Evolutionary conservation across 2,113 vertebrate species (phyloP).

Genomic region (Zeus faber): DNA sequence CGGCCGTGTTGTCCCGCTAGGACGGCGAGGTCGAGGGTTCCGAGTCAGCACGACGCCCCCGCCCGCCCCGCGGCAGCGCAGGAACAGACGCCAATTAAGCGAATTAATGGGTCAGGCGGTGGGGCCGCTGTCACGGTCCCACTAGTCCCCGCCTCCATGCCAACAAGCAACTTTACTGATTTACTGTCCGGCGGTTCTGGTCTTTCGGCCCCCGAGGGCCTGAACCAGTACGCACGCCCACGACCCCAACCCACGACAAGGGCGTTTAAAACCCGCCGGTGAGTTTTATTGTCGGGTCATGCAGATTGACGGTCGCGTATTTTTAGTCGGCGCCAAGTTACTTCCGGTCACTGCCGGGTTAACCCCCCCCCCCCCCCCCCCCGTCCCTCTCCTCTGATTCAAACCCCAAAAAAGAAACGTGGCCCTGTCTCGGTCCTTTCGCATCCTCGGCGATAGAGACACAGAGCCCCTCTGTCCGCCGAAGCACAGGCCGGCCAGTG

Average conservation of each 20-base stretch:
- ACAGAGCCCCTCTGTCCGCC: conserved; percentile 61
- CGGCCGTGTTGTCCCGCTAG: conserved; percentile 29
- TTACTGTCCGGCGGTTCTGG: conserved; percentile 42
- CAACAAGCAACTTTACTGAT: conserved; percentile 50
- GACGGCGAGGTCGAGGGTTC: conserved; percentile 44
- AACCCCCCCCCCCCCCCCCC: conserved; percentile 40
- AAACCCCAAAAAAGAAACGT: conserved; percentile 38
- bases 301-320: conserved; percentile 41
- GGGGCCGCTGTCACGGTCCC: conserved; percentile 42
- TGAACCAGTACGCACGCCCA: conserved; percentile 15
- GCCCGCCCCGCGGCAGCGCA: conserved; percentile 38
- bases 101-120: conserved; percentile 72
- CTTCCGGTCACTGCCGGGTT: conserved; percentile 57
- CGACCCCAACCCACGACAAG: conserved; percentile 40
- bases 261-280: conserved; percentile 56
- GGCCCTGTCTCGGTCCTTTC: conserved; percentile 45
- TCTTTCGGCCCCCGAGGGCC: conserved; percentile 44
- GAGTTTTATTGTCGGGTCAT: conserved; percentile 61
- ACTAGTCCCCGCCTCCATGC: conserved; percentile 51
- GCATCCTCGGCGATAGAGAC: conserved; percentile 24
- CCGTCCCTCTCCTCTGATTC: conserved; percentile 17
- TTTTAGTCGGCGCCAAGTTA: conserved; percentile 59
- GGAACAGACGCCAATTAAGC: conserved; percentile 63
- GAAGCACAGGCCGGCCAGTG: conserved; percentile 55
- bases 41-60: conserved; percentile 53